phyloP scores from a whole-genome alignment of 2,797 vertebrate genomes.

The Falco novaeseelandiae region DNA sequence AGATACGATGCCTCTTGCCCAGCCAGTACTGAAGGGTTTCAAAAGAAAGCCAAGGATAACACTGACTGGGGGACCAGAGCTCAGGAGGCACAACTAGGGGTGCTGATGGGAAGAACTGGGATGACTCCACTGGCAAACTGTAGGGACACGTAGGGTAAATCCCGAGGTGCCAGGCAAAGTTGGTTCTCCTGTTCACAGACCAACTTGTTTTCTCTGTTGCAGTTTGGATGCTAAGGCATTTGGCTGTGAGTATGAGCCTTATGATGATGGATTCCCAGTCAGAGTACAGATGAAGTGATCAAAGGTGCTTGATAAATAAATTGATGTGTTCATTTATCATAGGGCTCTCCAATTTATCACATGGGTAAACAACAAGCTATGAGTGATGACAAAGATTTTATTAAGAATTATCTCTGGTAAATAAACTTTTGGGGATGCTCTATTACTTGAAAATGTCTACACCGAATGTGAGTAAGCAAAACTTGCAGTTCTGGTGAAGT shows the following conservation, averaged over 20 bases:
- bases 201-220: neutral
- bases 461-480: neutral
- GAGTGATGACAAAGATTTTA: neutral
- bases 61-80: neutral
- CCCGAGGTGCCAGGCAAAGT: neutral
- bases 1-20: neutral
- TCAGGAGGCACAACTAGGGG: neutral
- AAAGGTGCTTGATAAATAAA: neutral
- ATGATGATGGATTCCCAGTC: neutral
- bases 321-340: neutral
- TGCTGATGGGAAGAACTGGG: neutral
- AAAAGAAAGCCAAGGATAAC: neutral
- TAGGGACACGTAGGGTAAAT: neutral
- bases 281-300: neutral
- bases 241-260: neutral
- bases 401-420: slow-evolving; percentile 22
- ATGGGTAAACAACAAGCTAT: neutral
- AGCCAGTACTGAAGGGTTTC: neutral
- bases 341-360: neutral
- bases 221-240: neutral
- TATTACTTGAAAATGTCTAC: neutral
- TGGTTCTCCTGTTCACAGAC: neutral
- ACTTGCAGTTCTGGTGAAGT: neutral
- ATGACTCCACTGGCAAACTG: neutral
- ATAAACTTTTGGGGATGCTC: neutral